Evolutionary conservation across 2,113 vertebrate genomes (phyloP), one percentile per base, ranked within the genome.

Genomic region (Connochaetes taurinus): DNA sequence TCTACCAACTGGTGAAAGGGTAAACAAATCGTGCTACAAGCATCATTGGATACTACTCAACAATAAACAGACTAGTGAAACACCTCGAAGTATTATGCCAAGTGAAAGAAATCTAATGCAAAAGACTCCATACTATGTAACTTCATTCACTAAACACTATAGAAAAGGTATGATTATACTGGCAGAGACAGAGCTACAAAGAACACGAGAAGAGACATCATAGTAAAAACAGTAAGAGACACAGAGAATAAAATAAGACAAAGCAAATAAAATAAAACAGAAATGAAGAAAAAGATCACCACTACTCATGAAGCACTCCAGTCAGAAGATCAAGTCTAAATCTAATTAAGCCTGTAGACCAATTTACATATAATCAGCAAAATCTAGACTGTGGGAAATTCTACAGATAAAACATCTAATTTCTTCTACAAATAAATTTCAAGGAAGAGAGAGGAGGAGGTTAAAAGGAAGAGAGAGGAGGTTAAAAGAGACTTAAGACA

Each of bases 381-480:
- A 76, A 76, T 43, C 23, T 43, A 76, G 71, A 76, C 25, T 81
- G 25, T 87, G 50, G 90, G 50, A 84, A 93, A 83, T 19, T 84
- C 29, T 64, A 93, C 13, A 64, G 25, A 90, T 90, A 64, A 87
- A 95, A 58, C 13, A 58, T 16, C n/a, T 50, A 94, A 86, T 94
- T 96, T 85, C 92, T 58, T 52, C 81, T 90, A 71, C 50, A 96
- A 85, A 58, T 71, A 94, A 55, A 96, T 94, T 52, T 90, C 19
- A 86, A 78, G 64, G 14, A 62, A n/a, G 62, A 76, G n/a, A 74
- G 60, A 83, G 16, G 47, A 86, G 33, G 52, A 87, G 29, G 60
- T 62, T 62, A 62, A 62, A 80, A 78, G 86, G 19, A 84, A n/a
- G 62, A 76, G 43, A 76, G 60, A 83, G 21, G 40, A 87, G 60